phyloP scores from a whole-genome alignment of 2,113 vertebrate genomes.

The Oreochromis spilurus region DNA sequence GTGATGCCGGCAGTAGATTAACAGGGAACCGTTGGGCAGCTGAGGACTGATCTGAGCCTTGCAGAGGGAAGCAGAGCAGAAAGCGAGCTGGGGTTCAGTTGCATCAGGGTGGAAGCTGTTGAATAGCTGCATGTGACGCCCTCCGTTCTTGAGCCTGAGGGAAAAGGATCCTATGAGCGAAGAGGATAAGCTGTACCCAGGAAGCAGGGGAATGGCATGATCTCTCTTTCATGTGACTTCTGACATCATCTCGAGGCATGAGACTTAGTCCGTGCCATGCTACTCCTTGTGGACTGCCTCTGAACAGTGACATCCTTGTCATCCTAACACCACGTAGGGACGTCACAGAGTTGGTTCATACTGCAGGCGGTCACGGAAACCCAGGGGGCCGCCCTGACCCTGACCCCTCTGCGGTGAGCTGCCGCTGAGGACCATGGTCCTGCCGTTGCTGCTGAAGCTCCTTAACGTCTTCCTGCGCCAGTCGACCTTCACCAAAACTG shows the following conservation, averaged over 20 bases:
- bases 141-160: background rate
- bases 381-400: conserved; percentile 13
- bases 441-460: conserved; percentile 68
- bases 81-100: background rate
- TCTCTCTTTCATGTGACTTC: conserved; percentile 7
- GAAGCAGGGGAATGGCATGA: background rate
- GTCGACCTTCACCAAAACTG: conserved; percentile 17
- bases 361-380: background rate
- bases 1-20: conserved; percentile 1
- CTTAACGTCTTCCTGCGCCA: conserved; percentile 68
- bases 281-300: background rate
- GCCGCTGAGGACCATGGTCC: conserved; percentile 72
- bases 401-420: conserved; percentile 23
- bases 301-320: background rate
- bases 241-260: conserved; percentile 34
- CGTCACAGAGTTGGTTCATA: background rate
- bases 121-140: background rate
- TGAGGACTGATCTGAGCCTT: conserved; percentile 16
- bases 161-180: background rate
- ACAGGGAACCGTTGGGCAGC: background rate
- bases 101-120: conserved; percentile 6
- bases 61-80: background rate
- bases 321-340: background rate
- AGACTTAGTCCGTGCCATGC: background rate
- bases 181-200: background rate